These are phyloP conservation scores for Bhutanitis thaidina DNA, from an alignment of 2,888 invertebrate species.

Conservation along the genomic window DNA sequence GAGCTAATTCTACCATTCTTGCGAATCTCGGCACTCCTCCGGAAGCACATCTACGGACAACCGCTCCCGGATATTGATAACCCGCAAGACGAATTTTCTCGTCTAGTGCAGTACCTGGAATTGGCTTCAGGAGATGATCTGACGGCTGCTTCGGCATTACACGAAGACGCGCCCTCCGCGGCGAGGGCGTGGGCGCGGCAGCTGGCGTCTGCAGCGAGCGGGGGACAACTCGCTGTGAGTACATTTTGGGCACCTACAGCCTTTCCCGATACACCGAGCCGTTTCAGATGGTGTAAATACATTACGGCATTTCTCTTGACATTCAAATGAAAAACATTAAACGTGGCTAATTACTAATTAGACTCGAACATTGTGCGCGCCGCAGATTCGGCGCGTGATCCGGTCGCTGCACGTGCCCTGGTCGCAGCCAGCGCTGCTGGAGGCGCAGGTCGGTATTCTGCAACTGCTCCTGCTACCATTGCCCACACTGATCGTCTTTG, in stretches of 20 bases:
- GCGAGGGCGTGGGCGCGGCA: conserved; percentile 51
- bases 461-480: too few species aligned
- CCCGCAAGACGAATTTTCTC: conserved; percentile 86
- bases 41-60: conserved; percentile 90
- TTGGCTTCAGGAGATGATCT: conserved; percentile 49
- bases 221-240: conserved; percentile 58
- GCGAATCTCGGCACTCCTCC: conserved; percentile 89
- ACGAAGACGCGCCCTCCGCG: conserved; percentile 26
- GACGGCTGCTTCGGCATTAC: conserved; percentile 29
- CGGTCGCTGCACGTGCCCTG: conserved; percentile 88
- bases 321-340: too few species aligned
- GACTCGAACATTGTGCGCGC: too few species aligned
- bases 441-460: conserved; percentile 81
- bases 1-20: conserved; percentile 91
- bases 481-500: too few species aligned
- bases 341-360: too few species aligned
- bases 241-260: too few species aligned
- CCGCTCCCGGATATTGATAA: conserved; percentile 84
- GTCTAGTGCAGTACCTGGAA: conserved; percentile 88
- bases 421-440: conserved; percentile 90
- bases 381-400: conserved; percentile 82
- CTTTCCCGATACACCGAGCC: too few species aligned
- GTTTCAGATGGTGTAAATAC: too few species aligned
- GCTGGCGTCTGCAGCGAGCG: conserved; percentile 47
- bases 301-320: too few species aligned